These are phyloP conservation scores for Ondatra zibethicus DNA, from an alignment of 2,113 vertebrate genomes.

Conservation along the genomic window DNA sequence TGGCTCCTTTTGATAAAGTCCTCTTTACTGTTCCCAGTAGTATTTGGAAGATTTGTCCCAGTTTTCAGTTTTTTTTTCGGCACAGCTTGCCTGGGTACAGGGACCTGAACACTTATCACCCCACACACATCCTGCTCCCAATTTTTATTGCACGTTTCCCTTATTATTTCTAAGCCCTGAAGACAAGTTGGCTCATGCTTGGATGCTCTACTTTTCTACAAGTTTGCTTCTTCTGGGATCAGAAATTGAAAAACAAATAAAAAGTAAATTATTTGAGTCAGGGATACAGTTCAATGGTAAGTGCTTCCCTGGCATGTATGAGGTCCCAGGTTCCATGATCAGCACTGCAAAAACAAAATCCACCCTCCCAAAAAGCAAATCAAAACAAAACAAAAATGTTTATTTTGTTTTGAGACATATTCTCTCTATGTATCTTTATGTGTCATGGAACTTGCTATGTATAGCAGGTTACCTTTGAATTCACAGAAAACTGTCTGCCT, in stretches of 20 bases:
- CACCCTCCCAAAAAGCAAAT: background rate
- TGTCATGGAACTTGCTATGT: background rate
- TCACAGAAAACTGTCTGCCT: background rate
- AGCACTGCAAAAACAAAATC: background rate
- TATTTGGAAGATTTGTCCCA: background rate
- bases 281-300: background rate
- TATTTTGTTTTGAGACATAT: background rate
- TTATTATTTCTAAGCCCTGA: background rate
- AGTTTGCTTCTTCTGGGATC: background rate
- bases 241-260: background rate
- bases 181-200: background rate
- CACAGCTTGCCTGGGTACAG: background rate
- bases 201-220: background rate
- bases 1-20: background rate
- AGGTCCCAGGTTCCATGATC: background rate
- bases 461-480: background rate
- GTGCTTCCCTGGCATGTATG: background rate
- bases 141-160: accelerated
- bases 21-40: background rate
- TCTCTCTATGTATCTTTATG: background rate
- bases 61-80: background rate
- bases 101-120: background rate
- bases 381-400: background rate
- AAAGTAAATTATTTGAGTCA: background rate
- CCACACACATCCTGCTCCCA: accelerated